Percentiles rank a stretch among this genome's conserved stretches.
These are phyloP conservation scores for Scaptomyza pallida DNA, from an alignment of 1,140 invertebrate genomes.

Conservation along the genomic window DNA sequence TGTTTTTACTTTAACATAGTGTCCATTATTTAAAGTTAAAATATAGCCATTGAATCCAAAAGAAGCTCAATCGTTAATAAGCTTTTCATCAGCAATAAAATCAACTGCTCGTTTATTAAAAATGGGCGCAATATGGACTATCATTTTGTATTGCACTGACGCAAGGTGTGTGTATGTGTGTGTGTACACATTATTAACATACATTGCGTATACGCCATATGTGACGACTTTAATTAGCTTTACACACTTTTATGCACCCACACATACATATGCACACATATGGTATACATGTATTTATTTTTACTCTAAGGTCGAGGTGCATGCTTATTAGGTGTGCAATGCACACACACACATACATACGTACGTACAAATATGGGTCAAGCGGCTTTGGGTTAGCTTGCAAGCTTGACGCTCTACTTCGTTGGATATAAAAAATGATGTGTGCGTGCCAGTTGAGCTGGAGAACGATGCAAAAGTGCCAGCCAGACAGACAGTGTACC, in stretches of 20 bases:
- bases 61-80: no score
- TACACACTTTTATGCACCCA: conserved; percentile 3
- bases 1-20: no score
- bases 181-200: conserved; percentile 14
- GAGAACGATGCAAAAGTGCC: neutral
- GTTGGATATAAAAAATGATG: conserved; percentile 66
- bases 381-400: conserved; percentile 10
- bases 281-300: neutral
- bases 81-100: no score
- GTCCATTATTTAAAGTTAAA: no score
- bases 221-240: conserved; percentile 58
- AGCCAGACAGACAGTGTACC: conserved; percentile 2
- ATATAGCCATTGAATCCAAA: no score
- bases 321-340: conserved; percentile 28
- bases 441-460: conserved; percentile 53
- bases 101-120: no score
- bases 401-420: conserved; percentile 7
- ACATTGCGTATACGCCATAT: conserved; percentile 19
- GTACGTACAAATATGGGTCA: conserved; percentile 26
- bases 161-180: no score
- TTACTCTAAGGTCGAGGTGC: conserved; percentile 31
- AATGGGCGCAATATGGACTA: neutral
- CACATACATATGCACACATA: neutral
- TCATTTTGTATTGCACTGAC: neutral
- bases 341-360: neutral